Evolutionary conservation across 2,888 invertebrate species (phyloP).

Genomic region (Lymantria monacha): DNA sequence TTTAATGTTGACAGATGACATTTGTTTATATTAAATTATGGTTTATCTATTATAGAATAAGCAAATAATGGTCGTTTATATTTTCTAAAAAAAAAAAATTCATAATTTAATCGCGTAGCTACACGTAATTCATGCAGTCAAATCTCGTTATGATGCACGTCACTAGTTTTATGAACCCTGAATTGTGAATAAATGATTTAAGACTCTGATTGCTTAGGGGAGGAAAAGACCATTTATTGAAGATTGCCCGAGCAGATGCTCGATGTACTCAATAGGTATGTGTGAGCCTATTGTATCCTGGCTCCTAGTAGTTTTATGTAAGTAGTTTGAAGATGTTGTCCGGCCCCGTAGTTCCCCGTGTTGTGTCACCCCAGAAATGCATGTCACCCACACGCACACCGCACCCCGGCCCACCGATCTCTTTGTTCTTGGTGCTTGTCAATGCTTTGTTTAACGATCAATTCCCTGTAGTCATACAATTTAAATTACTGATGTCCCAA

Average conservation of each 20-base stretch:
- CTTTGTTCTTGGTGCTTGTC: slow-evolving; percentile 31
- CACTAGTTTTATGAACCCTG: slow-evolving; percentile 16
- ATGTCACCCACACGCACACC: slow-evolving; percentile 46
- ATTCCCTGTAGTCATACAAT: slow-evolving; percentile 10
- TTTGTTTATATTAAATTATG: slow-evolving; percentile 35
- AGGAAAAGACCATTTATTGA: slow-evolving; percentile 67
- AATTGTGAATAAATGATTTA: neutral
- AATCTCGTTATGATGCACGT: slow-evolving; percentile 86
- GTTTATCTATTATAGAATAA: slow-evolving; percentile 32
- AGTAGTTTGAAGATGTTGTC: slow-evolving; percentile 69
- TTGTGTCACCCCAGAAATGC: slow-evolving; percentile 49
- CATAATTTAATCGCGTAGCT: slow-evolving; percentile 44
- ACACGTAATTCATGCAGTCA: slow-evolving; percentile 79
- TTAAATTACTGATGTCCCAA: slow-evolving; percentile 22
- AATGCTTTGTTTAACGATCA: slow-evolving; percentile 27
- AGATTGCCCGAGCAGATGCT: slow-evolving; percentile 24
- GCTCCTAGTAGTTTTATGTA: slow-evolving; percentile 47
- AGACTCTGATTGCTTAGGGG: slow-evolving; percentile 36
- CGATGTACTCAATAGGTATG: slow-evolving; percentile 40
- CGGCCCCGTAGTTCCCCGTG: slow-evolving; percentile 56
- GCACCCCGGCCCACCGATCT: slow-evolving; percentile 36
- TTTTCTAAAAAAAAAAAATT: slow-evolving; percentile 32
- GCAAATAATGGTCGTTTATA: slow-evolving; percentile 28
- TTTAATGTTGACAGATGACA: slow-evolving; percentile 46
- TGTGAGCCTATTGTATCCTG: slow-evolving; percentile 31